These are phyloP conservation scores for Podarcis muralis DNA, from an alignment of 2,113 vertebrate species.

Conservation along the genomic window DNA sequence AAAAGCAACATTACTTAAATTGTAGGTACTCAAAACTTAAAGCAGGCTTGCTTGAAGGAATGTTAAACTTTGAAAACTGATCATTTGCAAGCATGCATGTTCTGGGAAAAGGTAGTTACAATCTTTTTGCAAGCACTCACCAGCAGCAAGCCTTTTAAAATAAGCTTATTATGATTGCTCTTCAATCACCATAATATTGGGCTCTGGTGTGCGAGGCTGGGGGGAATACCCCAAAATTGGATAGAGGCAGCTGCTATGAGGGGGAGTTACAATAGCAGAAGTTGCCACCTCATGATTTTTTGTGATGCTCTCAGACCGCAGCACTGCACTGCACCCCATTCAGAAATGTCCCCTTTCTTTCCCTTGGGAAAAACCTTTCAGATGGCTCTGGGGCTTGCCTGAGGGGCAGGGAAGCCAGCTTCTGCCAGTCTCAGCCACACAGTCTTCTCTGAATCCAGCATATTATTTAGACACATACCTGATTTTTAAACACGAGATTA, in stretches of 20 bases:
- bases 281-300: too few relatives aligned
- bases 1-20: slow-evolving; percentile 84
- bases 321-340: too few relatives aligned
- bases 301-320: too few relatives aligned
- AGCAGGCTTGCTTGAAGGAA: slow-evolving; percentile 72
- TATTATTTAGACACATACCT: neutral
- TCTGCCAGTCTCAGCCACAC: neutral
- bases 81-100: slow-evolving; percentile 72
- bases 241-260: too few relatives aligned
- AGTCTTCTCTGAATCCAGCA: neutral
- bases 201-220: too few relatives aligned
- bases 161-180: neutral
- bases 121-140: slow-evolving; percentile 67
- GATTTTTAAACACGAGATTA: neutral
- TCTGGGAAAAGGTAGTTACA: slow-evolving; percentile 63
- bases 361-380: neutral
- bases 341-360: too few relatives aligned
- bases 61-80: slow-evolving; percentile 67
- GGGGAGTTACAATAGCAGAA: too few relatives aligned
- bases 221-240: too few relatives aligned
- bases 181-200: neutral
- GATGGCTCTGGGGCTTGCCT: neutral
- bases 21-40: slow-evolving; percentile 81
- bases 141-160: slow-evolving; percentile 48
- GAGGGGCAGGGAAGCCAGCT: neutral